Percentiles rank a stretch among this genome's conserved stretches.
phyloP scores from a whole-genome alignment of 2,888 invertebrate species.

The Eupithecia vulgata region DNA sequence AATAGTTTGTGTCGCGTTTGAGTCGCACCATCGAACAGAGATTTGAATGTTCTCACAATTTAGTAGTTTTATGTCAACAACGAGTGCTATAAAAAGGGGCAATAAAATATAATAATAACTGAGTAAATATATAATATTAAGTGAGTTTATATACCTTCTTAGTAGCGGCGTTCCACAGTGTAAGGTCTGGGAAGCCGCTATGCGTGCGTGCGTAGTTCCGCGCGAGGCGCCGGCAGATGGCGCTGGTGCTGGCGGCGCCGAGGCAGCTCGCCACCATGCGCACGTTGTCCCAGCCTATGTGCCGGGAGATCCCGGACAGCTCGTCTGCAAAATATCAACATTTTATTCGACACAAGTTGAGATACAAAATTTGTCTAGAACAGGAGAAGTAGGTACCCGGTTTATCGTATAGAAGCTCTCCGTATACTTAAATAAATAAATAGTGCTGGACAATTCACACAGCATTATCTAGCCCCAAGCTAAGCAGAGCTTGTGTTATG shows the following conservation, averaged over 20 bases:
- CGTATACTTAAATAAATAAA: no score
- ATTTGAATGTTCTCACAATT: no score
- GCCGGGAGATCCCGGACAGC: constrained; percentile 59
- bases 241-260: constrained; percentile 76
- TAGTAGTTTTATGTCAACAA: no score
- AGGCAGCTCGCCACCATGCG: constrained; percentile 81
- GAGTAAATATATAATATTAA: no score
- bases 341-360: neutral
- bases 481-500: no score
- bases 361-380: neutral
- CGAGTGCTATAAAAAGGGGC: no score
- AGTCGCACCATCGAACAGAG: no score
- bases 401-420: neutral
- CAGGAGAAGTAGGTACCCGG: no score
- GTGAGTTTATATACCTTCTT: constrained; percentile 67
- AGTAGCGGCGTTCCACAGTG: constrained; percentile 87
- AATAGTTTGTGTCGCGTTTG: no score
- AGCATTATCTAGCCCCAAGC: no score
- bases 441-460: no score
- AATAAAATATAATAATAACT: no score
- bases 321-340: constrained; percentile 53
- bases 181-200: constrained; percentile 93
- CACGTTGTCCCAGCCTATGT: constrained; percentile 55
- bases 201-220: constrained; percentile 84
- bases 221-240: constrained; percentile 85